A percentile compares a stretch with the other conserved stretches of the same genome.
Evolutionary conservation across 2,888 invertebrate species (phyloP).

Genomic region (Halictus ligatus): DNA sequence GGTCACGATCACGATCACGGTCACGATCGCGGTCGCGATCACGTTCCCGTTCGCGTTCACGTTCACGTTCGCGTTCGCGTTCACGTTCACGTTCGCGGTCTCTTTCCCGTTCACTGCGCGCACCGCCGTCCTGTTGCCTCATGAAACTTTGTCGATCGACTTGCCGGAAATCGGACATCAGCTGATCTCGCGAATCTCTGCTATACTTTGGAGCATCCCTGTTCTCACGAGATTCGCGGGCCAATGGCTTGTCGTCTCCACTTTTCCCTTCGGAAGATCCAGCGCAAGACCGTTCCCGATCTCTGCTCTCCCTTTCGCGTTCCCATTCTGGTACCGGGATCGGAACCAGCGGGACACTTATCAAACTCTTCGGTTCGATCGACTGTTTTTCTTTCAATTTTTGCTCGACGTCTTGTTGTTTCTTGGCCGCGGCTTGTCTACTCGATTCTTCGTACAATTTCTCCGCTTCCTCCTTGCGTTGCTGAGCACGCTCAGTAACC

Average conservation of each 20-base stretch:
- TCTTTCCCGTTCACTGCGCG: slow-evolving; percentile 75
- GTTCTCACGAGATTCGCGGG: slow-evolving; percentile 46
- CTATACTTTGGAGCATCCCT: slow-evolving; percentile 61
- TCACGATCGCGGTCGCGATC: slow-evolving; percentile 72
- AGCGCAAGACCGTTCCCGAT: slow-evolving; percentile 83
- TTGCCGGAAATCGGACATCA: slow-evolving; percentile 66
- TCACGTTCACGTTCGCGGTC: slow-evolving; percentile 77
- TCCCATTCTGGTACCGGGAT: slow-evolving; percentile 86
- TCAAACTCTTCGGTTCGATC: slow-evolving; percentile 84
- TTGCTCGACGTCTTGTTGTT: slow-evolving; percentile 89
- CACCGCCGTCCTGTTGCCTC: slow-evolving; percentile 64
- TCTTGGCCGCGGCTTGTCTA: slow-evolving; percentile 87
- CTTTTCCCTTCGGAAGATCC: slow-evolving; percentile 78
- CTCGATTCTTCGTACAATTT: slow-evolving; percentile 89
- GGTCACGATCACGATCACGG: slow-evolving; percentile 77
- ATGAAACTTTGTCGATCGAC: slow-evolving; percentile 68
- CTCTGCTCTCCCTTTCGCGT: slow-evolving; percentile 83
- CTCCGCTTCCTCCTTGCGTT: slow-evolving; percentile 95
- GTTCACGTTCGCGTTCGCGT: slow-evolving; percentile 77
- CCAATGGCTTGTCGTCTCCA: slow-evolving; percentile 58
- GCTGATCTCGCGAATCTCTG: slow-evolving; percentile 61
- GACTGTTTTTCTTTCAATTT: slow-evolving; percentile 87
- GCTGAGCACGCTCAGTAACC: slow-evolving; percentile 93
- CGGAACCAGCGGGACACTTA: slow-evolving; percentile 83
- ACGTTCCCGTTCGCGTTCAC: slow-evolving; percentile 83